Conservation (phyloP, 2,113 vertebrate species). For the Sinocyclocheilus anophthalmus region DNA sequence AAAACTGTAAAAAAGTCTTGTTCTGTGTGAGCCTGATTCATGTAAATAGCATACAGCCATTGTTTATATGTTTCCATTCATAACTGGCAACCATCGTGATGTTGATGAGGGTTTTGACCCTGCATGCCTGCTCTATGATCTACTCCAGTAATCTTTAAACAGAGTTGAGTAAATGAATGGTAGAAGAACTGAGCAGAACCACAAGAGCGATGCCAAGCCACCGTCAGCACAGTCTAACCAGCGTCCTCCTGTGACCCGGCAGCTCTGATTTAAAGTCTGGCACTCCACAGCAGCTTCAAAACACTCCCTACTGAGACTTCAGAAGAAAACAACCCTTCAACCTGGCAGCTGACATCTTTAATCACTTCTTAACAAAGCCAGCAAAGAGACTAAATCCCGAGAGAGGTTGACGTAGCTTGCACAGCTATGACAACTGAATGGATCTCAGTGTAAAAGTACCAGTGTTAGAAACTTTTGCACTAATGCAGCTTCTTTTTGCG, state of each 20-base stretch:
- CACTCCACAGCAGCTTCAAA: slow-evolving; percentile 8
- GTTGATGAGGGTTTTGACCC: slow-evolving; percentile 34
- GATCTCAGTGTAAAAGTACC: neutral
- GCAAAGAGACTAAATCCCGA: slow-evolving; percentile 11
- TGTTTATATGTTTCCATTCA: slow-evolving; percentile 23
- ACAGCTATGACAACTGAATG: neutral
- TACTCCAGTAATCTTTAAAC: slow-evolving; percentile 34
- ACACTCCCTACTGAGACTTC: neutral
- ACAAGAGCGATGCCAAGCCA: neutral
- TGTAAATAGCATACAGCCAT: neutral
- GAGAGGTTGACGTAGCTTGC: neutral
- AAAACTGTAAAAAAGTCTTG: neutral
- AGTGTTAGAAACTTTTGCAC: neutral
- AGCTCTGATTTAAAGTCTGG: slow-evolving; percentile 16
- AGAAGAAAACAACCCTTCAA: slow-evolving; percentile 28
- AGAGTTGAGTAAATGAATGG: slow-evolving; percentile 40
- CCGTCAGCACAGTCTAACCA: neutral
- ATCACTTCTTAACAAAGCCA: slow-evolving; percentile 25
- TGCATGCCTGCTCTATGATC: neutral
- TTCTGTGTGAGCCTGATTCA: neutral
- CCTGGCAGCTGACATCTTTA: slow-evolving; percentile 39
- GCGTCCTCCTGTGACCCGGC: slow-evolving; percentile 21
- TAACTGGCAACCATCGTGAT: neutral
- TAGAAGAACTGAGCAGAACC: neutral
- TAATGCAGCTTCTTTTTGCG: neutral